Evolutionary conservation across 30 jellyfish, hydroid and myxozoan genomes (phyloP).

Genomic region (Hydractinia symbiolongicarpus): DNA sequence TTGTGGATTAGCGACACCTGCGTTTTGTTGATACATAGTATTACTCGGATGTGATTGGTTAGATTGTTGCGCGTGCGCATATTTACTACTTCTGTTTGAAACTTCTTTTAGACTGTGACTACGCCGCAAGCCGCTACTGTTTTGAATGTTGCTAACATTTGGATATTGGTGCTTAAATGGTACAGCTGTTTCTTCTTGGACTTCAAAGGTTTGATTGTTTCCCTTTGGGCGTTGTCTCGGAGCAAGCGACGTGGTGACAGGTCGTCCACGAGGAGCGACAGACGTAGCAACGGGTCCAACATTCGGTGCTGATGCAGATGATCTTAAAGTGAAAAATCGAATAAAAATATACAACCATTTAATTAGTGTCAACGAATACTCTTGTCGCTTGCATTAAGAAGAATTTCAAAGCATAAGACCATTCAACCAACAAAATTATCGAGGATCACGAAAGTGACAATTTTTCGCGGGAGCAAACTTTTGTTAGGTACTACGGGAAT

Average conservation of each 20-base stretch:
- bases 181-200: constrained; percentile 57
- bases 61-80: not conserved
- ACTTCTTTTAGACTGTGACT: constrained; percentile 45
- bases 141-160: not conserved
- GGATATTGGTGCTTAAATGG: constrained; percentile 56
- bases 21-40: not conserved
- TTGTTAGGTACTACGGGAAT: too few relatives aligned
- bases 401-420: too few relatives aligned
- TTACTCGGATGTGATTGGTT: constrained; percentile 17
- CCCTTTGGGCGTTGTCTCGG: constrained; percentile 99
- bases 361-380: too few relatives aligned
- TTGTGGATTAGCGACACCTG: constrained; percentile 23
- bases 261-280: constrained; percentile 56
- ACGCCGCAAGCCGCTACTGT: constrained; percentile 25
- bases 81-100: constrained; percentile 15
- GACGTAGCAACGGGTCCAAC: constrained; percentile 42
- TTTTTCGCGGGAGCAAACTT: too few relatives aligned
- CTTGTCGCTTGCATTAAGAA: too few relatives aligned
- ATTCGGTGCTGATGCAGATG: not conserved
- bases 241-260: constrained; percentile 87
- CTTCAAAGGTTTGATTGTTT: constrained; percentile 46
- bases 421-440: too few relatives aligned
- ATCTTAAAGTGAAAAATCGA: too few relatives aligned
- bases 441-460: too few relatives aligned
- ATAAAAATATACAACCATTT: too few relatives aligned